Percentiles rank a stretch among this genome's conserved stretches.
These are phyloP conservation scores for Eospalax fontanierii DNA, from an alignment of 2,797 vertebrate genomes.

Conservation along the genomic window DNA sequence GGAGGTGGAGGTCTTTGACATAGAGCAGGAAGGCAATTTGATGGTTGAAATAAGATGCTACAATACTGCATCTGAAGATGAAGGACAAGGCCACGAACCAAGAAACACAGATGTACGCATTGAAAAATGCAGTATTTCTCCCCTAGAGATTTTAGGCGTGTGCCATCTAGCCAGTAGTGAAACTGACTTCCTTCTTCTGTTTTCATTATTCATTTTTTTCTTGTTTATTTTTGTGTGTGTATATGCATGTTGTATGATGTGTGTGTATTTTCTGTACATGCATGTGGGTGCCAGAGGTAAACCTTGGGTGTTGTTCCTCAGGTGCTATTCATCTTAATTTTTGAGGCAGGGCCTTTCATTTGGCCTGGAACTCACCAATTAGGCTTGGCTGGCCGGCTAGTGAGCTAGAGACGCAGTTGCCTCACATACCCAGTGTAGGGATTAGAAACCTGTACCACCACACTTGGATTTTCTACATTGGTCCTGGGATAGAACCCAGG, in stretches of 20 bases:
- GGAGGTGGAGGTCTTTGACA: neutral
- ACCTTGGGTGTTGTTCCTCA: neutral
- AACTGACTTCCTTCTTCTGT: neutral
- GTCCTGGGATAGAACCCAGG: neutral
- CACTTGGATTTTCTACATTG: neutral
- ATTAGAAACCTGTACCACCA: neutral
- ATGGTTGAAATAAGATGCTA: neutral
- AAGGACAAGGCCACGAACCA: neutral
- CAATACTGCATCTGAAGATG: neutral
- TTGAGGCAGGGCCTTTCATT: neutral
- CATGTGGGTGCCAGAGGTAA: neutral
- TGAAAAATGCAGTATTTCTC: neutral
- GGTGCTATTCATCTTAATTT: neutral
- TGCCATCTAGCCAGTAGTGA: neutral
- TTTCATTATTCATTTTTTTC: neutral
- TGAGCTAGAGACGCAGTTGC: neutral
- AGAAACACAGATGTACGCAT: neutral
- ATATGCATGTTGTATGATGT: neutral
- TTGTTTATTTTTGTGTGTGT: too few species aligned
- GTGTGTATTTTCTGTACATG: neutral
- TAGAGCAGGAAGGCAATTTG: neutral
- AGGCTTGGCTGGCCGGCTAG: neutral
- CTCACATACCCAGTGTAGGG: neutral
- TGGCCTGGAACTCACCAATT: neutral
- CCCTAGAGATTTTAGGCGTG: neutral